These are phyloP conservation scores for Myrmecobius fasciatus DNA, from an alignment of 2,113 vertebrate genomes.

Conservation along the genomic window DNA sequence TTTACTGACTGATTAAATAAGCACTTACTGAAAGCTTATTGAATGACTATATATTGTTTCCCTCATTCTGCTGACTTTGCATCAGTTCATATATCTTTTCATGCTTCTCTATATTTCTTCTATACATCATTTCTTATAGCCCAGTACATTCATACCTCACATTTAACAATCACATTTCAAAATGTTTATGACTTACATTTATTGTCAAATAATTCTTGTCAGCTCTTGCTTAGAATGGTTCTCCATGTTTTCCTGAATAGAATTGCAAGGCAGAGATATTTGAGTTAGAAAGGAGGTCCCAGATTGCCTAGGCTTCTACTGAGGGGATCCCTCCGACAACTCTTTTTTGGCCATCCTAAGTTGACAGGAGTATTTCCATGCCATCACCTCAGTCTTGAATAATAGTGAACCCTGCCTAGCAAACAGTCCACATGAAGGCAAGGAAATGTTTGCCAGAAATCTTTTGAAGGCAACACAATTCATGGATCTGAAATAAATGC, in stretches of 20 bases:
- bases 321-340: slow-evolving; percentile 17
- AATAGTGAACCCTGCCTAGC: slow-evolving; percentile 20
- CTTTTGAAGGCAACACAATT: slow-evolving; percentile 15
- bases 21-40: background rate
- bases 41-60: background rate
- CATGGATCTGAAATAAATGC: slow-evolving; percentile 27
- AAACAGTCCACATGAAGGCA: background rate
- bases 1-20: background rate
- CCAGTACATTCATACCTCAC: background rate
- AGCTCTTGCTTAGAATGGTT: slow-evolving; percentile 53
- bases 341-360: slow-evolving; percentile 19
- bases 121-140: background rate
- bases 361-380: slow-evolving; percentile 34
- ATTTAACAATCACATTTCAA: slow-evolving; percentile 61
- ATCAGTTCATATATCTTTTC: background rate
- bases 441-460: slow-evolving; percentile 47
- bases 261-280: slow-evolving; percentile 36
- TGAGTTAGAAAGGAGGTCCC: slow-evolving; percentile 32
- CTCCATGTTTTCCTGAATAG: background rate
- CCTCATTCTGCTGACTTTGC: background rate
- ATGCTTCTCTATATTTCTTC: background rate
- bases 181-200: slow-evolving; percentile 76
- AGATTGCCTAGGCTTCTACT: slow-evolving; percentile 26
- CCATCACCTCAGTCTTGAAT: slow-evolving; percentile 11
- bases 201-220: slow-evolving; percentile 67